Evolutionary conservation across 2,113 vertebrate species (phyloP).

Genomic region (Brachionichthys hirsutus): DNA sequence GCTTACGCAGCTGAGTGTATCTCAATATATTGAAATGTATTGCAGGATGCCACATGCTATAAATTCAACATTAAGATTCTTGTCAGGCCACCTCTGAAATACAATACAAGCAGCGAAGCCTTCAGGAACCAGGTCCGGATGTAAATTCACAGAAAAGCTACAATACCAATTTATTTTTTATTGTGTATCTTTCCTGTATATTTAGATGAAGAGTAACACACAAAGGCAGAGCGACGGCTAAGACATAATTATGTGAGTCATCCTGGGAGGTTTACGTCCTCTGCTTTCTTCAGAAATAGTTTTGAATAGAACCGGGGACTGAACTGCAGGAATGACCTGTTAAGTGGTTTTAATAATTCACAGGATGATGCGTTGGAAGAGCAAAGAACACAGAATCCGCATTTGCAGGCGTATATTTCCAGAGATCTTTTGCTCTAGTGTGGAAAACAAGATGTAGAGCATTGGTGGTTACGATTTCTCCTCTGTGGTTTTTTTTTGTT

Average conservation of each 20-base stretch:
- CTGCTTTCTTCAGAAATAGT: conserved; percentile 26
- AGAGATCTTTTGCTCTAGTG: conserved; percentile 21
- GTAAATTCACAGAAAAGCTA: not conserved
- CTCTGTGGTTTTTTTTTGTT: conserved; percentile 24
- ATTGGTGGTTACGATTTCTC: not conserved
- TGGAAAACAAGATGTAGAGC: conserved; percentile 24
- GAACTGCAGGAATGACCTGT: conserved; percentile 46
- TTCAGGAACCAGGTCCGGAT: conserved; percentile 2
- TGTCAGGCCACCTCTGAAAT: conserved; percentile 21
- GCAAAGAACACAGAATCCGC: conserved; percentile 45
- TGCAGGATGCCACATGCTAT: conserved; percentile 4
- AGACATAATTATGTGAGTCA: not conserved
- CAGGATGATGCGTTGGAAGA: conserved; percentile 48
- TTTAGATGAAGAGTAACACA: not conserved
- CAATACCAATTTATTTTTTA: not conserved
- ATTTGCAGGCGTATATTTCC: conserved; percentile 32
- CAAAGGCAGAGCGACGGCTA: not conserved
- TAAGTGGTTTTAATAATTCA: conserved; percentile 73
- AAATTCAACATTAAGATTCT: conserved; percentile 29
- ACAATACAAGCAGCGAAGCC: not conserved
- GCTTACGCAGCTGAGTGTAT: not conserved
- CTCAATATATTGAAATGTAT: not conserved
- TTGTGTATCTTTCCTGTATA: not conserved
- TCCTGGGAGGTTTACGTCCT: conserved; percentile 16
- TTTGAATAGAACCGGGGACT: conserved; percentile 35